Base-by-base conservation (phyloP, 2,113 vertebrate species). In the Fukomys damarensis region DNA sequence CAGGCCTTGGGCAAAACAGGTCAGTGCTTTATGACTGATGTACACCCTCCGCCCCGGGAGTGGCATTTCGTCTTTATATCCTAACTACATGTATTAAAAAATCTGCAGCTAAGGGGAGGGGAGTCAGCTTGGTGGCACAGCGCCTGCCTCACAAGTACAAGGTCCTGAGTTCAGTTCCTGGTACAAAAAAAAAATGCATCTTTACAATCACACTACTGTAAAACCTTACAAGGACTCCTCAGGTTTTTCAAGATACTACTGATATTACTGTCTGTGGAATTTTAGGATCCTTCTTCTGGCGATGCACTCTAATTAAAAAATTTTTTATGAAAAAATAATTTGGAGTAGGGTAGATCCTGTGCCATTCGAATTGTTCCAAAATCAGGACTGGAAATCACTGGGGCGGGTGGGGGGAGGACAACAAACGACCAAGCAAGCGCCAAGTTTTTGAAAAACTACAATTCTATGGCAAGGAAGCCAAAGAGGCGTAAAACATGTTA, bases 391-490 rank as follows among this genome's bases (percentile, higher is more conserved):
- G 91, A 87, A 94, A 49, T 85, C 49, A 72, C 3, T 79, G 19
- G 13, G 68, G 65, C 9, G 30, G 54, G 54, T 7, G 52, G 52
- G 52, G 52, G 52, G 52, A 13, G 52, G 52, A 54, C 52, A 13
- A 89, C 30, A 84, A 87, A 86, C 82, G 22, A 95, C 54, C 61
- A 61, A 96, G 61, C 89, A 86, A 95, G 82, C 85, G 35, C n/a
- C 66, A 59, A 49, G 46, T 93, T 85, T 89, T 81, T 46, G 3
- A 66, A 84, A 81, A 70, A 72, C 3, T 59, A 20, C 46, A 84
- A 59, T 77, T 95, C 49, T 82, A 46, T 16, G 58, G 59, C 87
- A 92, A 63, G 87, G 46, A 88, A 83, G 49, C 81, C 30, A 38
- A 92, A 90, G 56, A 54, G 74, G 19, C n/a, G 68, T 30, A 92